Evolutionary conservation across 2,797 vertebrate species (phyloP).

Genomic region (Coccyzus lansbergi): DNA sequence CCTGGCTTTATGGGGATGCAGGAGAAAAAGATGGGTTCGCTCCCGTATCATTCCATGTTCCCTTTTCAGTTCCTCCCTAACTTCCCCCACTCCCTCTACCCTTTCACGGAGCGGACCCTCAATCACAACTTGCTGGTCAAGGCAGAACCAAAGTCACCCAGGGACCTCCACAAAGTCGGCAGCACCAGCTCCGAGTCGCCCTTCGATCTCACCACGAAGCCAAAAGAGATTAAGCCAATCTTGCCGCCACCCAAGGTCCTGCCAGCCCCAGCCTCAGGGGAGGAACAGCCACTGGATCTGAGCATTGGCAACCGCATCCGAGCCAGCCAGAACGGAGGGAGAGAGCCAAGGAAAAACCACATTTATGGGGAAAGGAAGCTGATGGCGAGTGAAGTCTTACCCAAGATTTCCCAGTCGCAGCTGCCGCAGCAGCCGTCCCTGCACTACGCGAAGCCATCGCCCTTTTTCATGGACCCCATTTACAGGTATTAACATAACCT

Average conservation of each 20-base stretch:
- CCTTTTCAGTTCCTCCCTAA: conserved; percentile 97
- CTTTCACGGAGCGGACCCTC: conserved; percentile 86
- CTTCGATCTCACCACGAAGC: conserved; percentile 95
- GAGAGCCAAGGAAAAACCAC: conserved; percentile 89
- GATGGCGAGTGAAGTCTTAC: conserved; percentile 82
- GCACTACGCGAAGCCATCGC: conserved; percentile 97
- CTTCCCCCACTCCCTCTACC: conserved; percentile 94
- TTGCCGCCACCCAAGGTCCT: conserved; percentile 79
- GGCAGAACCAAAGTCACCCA: conserved; percentile 93
- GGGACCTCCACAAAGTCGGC: conserved; percentile 86
- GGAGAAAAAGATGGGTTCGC: conserved; percentile 94
- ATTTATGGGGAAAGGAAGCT: conserved; percentile 86
- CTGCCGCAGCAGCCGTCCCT: conserved; percentile 89
- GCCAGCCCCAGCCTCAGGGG: conserved; percentile 76
- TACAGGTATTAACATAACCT: conserved; percentile 95
- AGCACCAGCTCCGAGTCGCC: conserved; percentile 88
- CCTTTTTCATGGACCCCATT: conserved; percentile 99
- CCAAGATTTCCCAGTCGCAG: conserved; percentile 83
- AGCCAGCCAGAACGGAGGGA: conserved; percentile 88
- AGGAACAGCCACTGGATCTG: conserved; percentile 97
- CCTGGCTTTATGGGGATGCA: conserved; percentile 95
- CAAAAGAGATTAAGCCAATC: conserved; percentile 89
- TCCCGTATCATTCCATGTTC: conserved; percentile 97
- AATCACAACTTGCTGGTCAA: conserved; percentile 94
- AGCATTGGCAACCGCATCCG: conserved; percentile 92